These are phyloP conservation scores for Cephus nigrinus DNA, from an alignment of 2,888 invertebrate genomes.

Conservation along the genomic window DNA sequence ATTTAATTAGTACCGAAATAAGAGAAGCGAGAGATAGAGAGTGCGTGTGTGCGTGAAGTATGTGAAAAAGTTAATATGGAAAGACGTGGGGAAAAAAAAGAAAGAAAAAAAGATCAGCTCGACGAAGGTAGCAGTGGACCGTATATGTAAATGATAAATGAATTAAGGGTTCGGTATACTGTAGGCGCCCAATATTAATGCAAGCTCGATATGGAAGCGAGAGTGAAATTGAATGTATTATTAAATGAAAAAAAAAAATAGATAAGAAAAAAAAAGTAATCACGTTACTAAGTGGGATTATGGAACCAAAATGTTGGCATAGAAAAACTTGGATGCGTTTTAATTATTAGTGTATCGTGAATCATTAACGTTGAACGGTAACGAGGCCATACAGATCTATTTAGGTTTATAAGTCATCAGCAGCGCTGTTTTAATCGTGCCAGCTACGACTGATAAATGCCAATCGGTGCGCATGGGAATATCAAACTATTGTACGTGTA, in stretches of 20 bases:
- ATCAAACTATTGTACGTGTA: no score
- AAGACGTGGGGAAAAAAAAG: no score
- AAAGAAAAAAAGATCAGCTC: background rate
- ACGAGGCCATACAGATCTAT: slow-evolving; percentile 45
- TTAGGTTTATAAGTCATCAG: slow-evolving; percentile 39
- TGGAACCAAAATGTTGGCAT: slow-evolving; percentile 36
- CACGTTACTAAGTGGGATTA: slow-evolving; percentile 37
- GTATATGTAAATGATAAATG: slow-evolving; percentile 1
- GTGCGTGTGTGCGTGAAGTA: background rate
- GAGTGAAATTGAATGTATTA: slow-evolving; percentile 27
- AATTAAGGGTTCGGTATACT: no score
- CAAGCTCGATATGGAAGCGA: background rate
- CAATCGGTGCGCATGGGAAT: no score
- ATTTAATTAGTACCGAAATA: slow-evolving; percentile 30
- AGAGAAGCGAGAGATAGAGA: slow-evolving; percentile 10
- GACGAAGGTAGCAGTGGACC: slow-evolving; percentile 11
- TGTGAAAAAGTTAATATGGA: no score
- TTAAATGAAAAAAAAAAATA: slow-evolving; percentile 12
- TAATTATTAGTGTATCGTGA: slow-evolving; percentile 39
- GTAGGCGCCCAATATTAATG: no score
- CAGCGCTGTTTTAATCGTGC: no score
- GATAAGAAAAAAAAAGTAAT: slow-evolving; percentile 24
- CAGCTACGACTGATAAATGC: background rate
- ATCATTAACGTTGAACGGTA: slow-evolving; percentile 38
- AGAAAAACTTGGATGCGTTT: slow-evolving; percentile 18